phyloP scores from a whole-genome alignment of 2,797 vertebrate species.

The Pagetopsis macropterus region DNA sequence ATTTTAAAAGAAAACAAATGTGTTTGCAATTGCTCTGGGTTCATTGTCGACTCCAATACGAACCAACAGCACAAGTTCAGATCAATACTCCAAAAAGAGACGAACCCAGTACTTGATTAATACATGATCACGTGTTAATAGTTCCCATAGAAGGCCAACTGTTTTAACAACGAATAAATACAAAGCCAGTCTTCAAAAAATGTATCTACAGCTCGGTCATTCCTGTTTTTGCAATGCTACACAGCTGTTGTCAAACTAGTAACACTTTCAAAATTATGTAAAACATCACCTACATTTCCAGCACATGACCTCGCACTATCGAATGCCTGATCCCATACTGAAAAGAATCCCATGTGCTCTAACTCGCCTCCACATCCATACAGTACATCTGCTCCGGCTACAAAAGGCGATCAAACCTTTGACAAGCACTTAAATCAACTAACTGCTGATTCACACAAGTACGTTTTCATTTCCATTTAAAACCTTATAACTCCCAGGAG shows the following conservation, averaged over 20 bases:
- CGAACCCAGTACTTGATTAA: not conserved
- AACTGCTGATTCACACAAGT: slow-evolving; percentile 27
- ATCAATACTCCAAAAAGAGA: slow-evolving; percentile 25
- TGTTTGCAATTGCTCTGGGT: not conserved
- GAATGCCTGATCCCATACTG: slow-evolving; percentile 55
- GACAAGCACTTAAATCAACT: not conserved
- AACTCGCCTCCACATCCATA: slow-evolving; percentile 49
- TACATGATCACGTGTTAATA: not conserved
- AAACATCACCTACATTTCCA: slow-evolving; percentile 74
- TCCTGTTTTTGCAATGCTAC: slow-evolving; percentile 32
- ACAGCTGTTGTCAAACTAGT: slow-evolving; percentile 61
- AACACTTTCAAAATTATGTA: slow-evolving; percentile 74
- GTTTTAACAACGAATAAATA: not conserved
- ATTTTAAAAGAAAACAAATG: not conserved
- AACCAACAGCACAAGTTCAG: slow-evolving; percentile 10
- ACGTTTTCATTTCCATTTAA: slow-evolving; percentile 17
- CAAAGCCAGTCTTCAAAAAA: not conserved
- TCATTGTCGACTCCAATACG: not conserved
- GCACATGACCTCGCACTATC: slow-evolving; percentile 63
- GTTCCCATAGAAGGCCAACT: slow-evolving; percentile 13
- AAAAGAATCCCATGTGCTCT: slow-evolving; percentile 53
- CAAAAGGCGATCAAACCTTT: slow-evolving; percentile 11
- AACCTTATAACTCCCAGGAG: not conserved
- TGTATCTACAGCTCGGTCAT: slow-evolving; percentile 30
- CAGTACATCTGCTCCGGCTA: slow-evolving; percentile 6